Conservation (phyloP, 2,888 invertebrate species). For the Parnassius smintheus region DNA sequence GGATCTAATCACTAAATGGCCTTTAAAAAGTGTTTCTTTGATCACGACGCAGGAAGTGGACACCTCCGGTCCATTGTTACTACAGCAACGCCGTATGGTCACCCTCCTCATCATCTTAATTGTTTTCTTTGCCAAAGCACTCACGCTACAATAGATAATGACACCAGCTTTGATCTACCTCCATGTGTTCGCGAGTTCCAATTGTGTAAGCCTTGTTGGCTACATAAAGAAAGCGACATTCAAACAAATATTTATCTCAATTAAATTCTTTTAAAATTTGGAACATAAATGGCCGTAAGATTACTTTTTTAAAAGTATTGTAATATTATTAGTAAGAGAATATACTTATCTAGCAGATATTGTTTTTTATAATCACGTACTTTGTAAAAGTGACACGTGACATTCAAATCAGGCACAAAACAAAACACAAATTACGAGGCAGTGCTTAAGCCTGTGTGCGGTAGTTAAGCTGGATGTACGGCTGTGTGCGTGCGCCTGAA, state of each 20-base stretch:
- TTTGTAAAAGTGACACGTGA: slow-evolving; percentile 52
- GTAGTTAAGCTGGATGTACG: slow-evolving; percentile 54
- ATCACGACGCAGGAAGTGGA: slow-evolving; percentile 61
- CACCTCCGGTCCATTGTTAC: slow-evolving; percentile 63
- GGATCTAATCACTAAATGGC: slow-evolving; percentile 38
- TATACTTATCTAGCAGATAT: no score
- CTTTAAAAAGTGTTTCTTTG: slow-evolving; percentile 49
- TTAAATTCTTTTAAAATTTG: no score
- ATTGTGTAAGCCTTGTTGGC: no score
- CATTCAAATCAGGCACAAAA: slow-evolving; percentile 67
- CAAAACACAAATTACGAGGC: slow-evolving; percentile 70
- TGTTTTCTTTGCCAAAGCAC: slow-evolving; percentile 72
- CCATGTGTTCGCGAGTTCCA: no score
- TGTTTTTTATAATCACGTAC: neutral
- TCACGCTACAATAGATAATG: slow-evolving; percentile 68
- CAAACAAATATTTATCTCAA: no score
- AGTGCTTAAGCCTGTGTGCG: slow-evolving; percentile 52
- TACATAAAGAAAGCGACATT: no score
- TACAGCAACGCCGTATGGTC: slow-evolving; percentile 44
- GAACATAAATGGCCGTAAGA: no score
- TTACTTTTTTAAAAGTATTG: no score
- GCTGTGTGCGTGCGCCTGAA: slow-evolving; percentile 80
- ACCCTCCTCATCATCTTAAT: slow-evolving; percentile 72
- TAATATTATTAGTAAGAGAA: no score
- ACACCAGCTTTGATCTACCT: slow-evolving; percentile 67